Evolutionary conservation across 2,797 vertebrate genomes (phyloP), one percentile per base, ranked within the genome.

Genomic region (Antennarius maculatus): DNA sequence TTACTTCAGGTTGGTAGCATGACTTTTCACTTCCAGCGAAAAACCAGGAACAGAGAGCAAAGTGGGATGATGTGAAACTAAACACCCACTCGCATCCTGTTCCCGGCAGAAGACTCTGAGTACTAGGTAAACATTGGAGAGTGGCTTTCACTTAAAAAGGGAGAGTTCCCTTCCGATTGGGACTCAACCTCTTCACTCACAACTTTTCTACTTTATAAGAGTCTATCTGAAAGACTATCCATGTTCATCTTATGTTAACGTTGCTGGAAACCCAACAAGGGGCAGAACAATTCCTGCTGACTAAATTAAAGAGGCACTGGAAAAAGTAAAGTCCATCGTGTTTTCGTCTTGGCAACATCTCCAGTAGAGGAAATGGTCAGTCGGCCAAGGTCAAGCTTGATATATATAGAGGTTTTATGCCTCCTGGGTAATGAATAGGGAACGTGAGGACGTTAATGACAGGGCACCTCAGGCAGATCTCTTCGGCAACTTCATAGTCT

Each of bases 331-430:
- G 42, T 41, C 8, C 12, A 7, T 67, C 9, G 61, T 50, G 66
- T 60, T 71, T 43, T 46, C 34, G 37, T 66, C 37, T 74, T 77
- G 76, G 84, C 78, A 64, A 37, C 70, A 57, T 66, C 18, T 46
- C 53, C 34, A 17, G 34, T 1, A 61, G 48, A 78, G 77, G 79
- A 81, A 77, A 71, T 27, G 41, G 14, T 66, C 53, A 42, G 17
- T 27, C 11, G 2, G 53, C 16, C 8, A 27, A 69, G 71, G 77
- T 79, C 71, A 71, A 52, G 71, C 45, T 8, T 37, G 45, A 71
- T 61, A 37, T 49, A 69, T 61, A 46, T 23, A 73, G 17, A 41
- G 9, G n/a, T 16, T 70, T 52, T 31, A 11, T 37, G 12, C n/a
- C 46, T n/a, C 4, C 16, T 51, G 49, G 23, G 9, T 5, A 37